phyloP scores from a whole-genome alignment of 2,797 vertebrate species.

The Valencia hispanica region DNA sequence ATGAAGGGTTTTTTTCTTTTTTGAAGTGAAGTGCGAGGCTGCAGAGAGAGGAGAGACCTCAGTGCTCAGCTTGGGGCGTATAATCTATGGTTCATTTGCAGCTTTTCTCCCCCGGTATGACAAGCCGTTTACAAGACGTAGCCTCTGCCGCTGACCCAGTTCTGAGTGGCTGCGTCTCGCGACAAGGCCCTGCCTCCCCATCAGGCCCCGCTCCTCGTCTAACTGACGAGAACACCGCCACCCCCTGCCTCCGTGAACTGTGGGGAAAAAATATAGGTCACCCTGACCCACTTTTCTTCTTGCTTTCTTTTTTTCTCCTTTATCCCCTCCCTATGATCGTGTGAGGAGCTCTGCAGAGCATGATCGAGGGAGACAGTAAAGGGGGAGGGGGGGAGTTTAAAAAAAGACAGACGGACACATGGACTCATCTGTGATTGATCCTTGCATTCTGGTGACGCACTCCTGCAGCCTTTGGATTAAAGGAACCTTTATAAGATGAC shows the following conservation, averaged over 20 bases:
- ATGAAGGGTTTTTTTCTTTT: constrained; percentile 50
- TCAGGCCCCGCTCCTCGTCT: constrained; percentile 80
- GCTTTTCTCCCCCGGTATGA: constrained; percentile 79
- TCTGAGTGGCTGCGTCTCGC: constrained; percentile 81
- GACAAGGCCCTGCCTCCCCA: constrained; percentile 82
- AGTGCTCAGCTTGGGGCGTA: constrained; percentile 73
- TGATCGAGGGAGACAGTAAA: constrained; percentile 75
- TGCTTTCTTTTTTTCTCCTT: constrained; percentile 5
- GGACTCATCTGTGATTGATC: constrained; percentile 56
- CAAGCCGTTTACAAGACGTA: constrained; percentile 83
- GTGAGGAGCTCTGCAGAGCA: constrained; percentile 77
- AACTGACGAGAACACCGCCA: constrained; percentile 83
- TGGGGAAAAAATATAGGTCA: constrained; percentile 86
- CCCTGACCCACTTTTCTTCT: constrained; percentile 84
- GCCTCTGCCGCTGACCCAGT: constrained; percentile 83
- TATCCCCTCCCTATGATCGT: constrained; percentile 70
- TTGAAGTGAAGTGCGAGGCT: constrained; percentile 51
- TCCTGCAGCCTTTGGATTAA: constrained; percentile 54
- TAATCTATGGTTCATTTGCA: constrained; percentile 84
- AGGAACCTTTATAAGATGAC: constrained; percentile 61
- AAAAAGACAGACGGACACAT: constrained; percentile 31
- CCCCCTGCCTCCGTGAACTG: constrained; percentile 85
- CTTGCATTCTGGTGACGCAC: constrained; percentile 38
- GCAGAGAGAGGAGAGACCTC: constrained; percentile 71
- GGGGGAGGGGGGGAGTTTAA: constrained; percentile 30